Conservation (phyloP, 35 echinoderm and acorn worm species). For the Apostichopus parvimensis region DNA sequence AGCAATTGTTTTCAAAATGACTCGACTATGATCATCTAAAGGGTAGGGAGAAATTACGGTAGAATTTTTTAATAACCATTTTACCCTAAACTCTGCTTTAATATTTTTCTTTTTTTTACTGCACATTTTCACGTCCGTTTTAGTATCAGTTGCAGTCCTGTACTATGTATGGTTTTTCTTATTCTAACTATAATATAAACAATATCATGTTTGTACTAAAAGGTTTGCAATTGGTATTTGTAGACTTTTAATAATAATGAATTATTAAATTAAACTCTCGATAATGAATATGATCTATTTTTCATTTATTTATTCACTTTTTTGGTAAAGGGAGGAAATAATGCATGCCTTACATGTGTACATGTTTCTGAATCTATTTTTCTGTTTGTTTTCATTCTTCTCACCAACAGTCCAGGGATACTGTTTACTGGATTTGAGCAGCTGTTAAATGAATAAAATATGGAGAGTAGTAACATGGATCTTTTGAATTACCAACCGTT, state of each 20-base stretch:
- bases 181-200: not conserved
- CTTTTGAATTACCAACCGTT: no score
- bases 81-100: no score
- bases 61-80: no score
- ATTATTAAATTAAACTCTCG: not conserved
- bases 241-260: not conserved
- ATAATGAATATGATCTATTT: not conserved
- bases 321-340: no score
- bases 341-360: conserved; percentile 60
- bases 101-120: no score
- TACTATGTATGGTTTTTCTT: no score
- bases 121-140: no score
- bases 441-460: not conserved
- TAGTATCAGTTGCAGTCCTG: no score
- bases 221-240: not conserved
- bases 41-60: not conserved
- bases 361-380: conserved; percentile 71
- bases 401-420: conserved; percentile 47
- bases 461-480: no score
- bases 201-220: not conserved
- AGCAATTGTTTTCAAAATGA: conserved; percentile 38
- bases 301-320: no score
- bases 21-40: conserved; percentile 80
- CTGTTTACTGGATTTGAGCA: not conserved
- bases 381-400: not conserved